Evolutionary conservation across 2,113 vertebrate genomes (phyloP), one percentile per base, ranked within the genome.

Genomic region (Cyanoderma ruficeps): DNA sequence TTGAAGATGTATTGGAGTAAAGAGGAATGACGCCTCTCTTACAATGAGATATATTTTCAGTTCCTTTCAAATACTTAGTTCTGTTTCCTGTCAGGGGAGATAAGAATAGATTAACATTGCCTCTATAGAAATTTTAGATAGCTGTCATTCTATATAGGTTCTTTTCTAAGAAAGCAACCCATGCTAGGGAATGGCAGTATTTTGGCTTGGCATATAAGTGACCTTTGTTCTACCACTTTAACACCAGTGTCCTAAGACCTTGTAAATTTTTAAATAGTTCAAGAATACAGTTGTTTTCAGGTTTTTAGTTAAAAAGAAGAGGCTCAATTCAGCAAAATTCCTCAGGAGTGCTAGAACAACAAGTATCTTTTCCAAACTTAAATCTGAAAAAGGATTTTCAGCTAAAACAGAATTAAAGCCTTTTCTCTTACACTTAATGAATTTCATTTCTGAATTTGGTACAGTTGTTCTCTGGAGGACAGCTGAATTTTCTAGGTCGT

Each of bases 401-500:
- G 37, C 41, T 91, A 41, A 90, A 78, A 47, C 59, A 83, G 56
- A 93, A 90, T 52, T 76, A 90, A 89, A 87, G 31, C 22, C n/a
- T 78, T 79, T 83, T 89, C 53, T 90, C 53, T 83, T 35, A 76
- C 1, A 33, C 35, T 65, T 93, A 80, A 92, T 89, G 52, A 92
- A 82, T 91, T 94, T 89, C 0, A 61, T 77, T 63, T 96, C 84
- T 13, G 47, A 61, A 86, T 94, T 93, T 59, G 70, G 81, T 70
- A 94, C 72, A 71, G 49, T 35, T 81, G 42, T 52, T 89, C 96
- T 92, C 70, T 81, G 74, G 90, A 95, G 96, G 61, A 79, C 80
- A 82, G 16, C 16, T 94, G 75, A 67, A 76, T 80, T 95, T 97
- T 96, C 84, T 90, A 94, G 96, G 96, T 88, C 33, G 3, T 80